Percentiles rank a stretch among this genome's conserved stretches.
phyloP scores from a whole-genome alignment of 2,797 vertebrate species.

The Helarctos malayanus region DNA sequence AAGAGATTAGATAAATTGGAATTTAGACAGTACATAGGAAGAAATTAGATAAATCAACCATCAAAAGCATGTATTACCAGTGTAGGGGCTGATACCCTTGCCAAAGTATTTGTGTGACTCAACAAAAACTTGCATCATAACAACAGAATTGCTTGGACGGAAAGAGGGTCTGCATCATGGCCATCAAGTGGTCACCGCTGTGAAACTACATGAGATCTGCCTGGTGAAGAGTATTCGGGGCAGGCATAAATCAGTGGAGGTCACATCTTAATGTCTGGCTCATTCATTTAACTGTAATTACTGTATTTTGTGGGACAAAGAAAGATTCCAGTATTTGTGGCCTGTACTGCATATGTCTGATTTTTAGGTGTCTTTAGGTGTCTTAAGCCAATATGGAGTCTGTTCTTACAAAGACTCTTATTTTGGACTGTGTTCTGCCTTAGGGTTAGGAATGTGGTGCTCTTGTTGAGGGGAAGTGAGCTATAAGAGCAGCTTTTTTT shows the following conservation, averaged over 20 bases:
- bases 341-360: conserved; percentile 91
- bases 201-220: conserved; percentile 92
- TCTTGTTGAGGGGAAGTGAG: conserved; percentile 90
- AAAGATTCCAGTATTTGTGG: conserved; percentile 90
- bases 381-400: conserved; percentile 92
- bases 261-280: conserved; percentile 89
- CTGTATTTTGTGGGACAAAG: conserved; percentile 88
- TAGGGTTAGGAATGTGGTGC: conserved; percentile 92
- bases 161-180: conserved; percentile 92
- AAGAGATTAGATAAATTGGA: conserved; percentile 99
- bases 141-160: conserved; percentile 89
- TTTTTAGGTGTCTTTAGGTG: conserved; percentile 92
- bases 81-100: conserved; percentile 98
- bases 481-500: conserved; percentile 91
- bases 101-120: conserved; percentile 97
- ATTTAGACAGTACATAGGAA: conserved; percentile 99
- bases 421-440: conserved; percentile 87
- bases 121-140: conserved; percentile 81
- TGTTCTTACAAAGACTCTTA: conserved; percentile 88
- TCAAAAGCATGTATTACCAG: conserved; percentile 99
- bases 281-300: conserved; percentile 93
- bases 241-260: conserved; percentile 87
- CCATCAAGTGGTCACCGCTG: conserved; percentile 91
- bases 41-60: conserved; percentile 98
- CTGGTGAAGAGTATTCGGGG: conserved; percentile 86